Evolutionary conservation across 2,797 vertebrate species (phyloP).

Genomic region (Clarias laeviceps): DNA sequence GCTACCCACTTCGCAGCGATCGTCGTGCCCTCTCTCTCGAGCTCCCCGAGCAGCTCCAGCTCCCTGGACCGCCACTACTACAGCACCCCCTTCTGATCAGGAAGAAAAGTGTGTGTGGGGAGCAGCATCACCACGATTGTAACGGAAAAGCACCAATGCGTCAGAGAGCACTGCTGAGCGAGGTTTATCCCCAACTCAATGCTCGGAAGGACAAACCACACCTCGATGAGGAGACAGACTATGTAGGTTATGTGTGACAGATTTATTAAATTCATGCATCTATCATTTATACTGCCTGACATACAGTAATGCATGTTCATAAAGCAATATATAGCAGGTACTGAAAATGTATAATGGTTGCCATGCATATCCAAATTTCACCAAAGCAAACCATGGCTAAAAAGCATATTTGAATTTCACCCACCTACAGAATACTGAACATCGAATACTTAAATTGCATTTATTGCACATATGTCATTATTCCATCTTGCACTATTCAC

Average conservation of each 20-base stretch:
- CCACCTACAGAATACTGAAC: too few species aligned
- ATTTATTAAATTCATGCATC: background rate
- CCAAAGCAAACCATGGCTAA: background rate
- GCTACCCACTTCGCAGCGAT: conserved; percentile 68
- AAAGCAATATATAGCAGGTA: background rate
- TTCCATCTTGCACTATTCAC: background rate
- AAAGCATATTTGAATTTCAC: background rate
- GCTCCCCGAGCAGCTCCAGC: conserved; percentile 77
- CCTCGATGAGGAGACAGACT: conserved; percentile 91
- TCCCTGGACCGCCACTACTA: conserved; percentile 57
- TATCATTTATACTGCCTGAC: too few species aligned
- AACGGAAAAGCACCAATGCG: conserved; percentile 84
- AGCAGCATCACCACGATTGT: conserved; percentile 84
- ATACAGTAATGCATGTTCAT: too few species aligned
- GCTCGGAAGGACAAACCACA: conserved; percentile 80
- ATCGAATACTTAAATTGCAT: too few species aligned
- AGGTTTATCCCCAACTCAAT: conserved; percentile 91
- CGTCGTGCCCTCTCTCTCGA: conserved; percentile 90
- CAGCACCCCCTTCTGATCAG: conserved; percentile 58
- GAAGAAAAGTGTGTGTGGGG: conserved; percentile 68
- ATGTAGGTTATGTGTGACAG: conserved; percentile 79
- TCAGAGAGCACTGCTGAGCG: conserved; percentile 70
- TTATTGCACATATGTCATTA: background rate
- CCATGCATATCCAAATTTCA: background rate
- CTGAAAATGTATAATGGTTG: background rate